Evolutionary conservation across 2,113 vertebrate species (phyloP), one percentile per base, ranked within the genome.

Genomic region (Osmerus mordax): DNA sequence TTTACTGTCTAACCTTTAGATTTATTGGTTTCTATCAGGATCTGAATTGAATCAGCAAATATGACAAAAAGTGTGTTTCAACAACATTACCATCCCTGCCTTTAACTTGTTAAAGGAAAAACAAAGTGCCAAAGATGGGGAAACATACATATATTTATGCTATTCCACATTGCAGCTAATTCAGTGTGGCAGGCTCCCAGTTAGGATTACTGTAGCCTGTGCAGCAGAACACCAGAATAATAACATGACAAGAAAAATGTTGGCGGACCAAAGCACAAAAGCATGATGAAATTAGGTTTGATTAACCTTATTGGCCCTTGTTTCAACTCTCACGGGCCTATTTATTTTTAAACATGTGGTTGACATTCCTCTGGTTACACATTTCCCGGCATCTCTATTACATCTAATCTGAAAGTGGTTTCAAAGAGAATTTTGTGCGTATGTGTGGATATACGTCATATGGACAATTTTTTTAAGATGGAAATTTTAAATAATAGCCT

Each of bases 281-380:
- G 79, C 80, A 89, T 85, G 81, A 82, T 87, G 87, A 87, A 89
- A 90, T 87, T 87, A 88, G 78, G 78, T 87, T 87, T 91, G 90
- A 91, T 90, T 89, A 89, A 89, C 88, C 85, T 89, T 86, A 84
- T 83, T 87, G 91, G 88, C 87, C 87, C 87, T 88, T 84, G 85
- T 91, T 90, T 90, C 90, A 90, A 87, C 90, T 90, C 89, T 90
- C 89, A 69, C 80, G 80, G 87, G 88, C 87, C 87, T 89, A 89
- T 90, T 91, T 91, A 90, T 92, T 90, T 90, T 91, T 73, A 83
- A 91, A 92, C 91, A 91, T 93, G 90, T 92, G 92, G 88, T 89
- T 78, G 85, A 89, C 90, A 92, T 93, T 92, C 91, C 88, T 83
- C 63, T 76, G 76, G 84, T 87, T 83, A 83, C 84, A 83, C 87